Base-by-base conservation (phyloP, 2,797 vertebrate genomes). In the Pangasius mekongensis region DNA sequence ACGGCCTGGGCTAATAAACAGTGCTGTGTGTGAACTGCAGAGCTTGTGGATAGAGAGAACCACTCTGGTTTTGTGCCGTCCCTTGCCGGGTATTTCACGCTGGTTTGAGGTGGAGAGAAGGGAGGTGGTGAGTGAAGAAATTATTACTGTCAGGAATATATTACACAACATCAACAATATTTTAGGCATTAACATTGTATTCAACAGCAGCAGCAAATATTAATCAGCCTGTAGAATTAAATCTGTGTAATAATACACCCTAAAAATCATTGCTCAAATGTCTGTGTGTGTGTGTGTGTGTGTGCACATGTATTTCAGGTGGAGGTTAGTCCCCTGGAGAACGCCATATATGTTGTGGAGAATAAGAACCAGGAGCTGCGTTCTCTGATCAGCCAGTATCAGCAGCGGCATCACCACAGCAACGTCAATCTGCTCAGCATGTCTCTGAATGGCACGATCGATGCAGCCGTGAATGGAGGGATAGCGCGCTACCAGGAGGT, bases 391-490 rank as follows among this genome's bases (percentile, higher is more conserved):
- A 98, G 98, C 93, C 99, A 99, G 94, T 99, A 99, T 92, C 99
- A 99, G 91, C 98, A 99, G 94, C 97, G 98, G 86, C 98, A 98
- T 93, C 98, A 98, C 91, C 98, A 99, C 2, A 97, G 98, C 90
- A 99, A 99, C 95, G 97, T 99, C 93, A 99, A 99, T 95, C 96
- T 99, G 30, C 98, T 99, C 94, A 99, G 99, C 95, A 99, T 99
- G 99, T 99, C 97, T 92, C 97, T 99, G 92, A 99, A 99, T 0
- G 99, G 99, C 77, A 98, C 99, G 93, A 99, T 99, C 43, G 98
- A 99, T 77, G 99, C 99, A 0, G 98, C 99, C 0, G 99, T 99
- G 86, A 99, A 99, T 0, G 99, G 99, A 58, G 99, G 98, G 91
- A 98, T 99, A 39, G 98, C 98, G 0, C 96, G 98, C 90, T 99